phyloP scores from a whole-genome alignment of 35 echinoderm and acorn worm genomes.

The Diadema setosum region DNA sequence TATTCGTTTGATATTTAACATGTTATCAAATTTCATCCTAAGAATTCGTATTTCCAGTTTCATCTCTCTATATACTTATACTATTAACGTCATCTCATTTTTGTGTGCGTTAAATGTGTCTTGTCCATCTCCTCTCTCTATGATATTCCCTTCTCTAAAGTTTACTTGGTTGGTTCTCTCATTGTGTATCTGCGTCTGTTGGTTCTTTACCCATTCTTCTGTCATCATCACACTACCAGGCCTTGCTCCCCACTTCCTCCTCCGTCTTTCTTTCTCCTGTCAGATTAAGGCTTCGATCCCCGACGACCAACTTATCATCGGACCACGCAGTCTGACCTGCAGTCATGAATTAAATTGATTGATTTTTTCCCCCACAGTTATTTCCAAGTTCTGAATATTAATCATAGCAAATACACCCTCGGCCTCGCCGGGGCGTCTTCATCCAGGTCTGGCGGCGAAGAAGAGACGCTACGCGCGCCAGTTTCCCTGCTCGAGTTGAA shows the following conservation, averaged over 20 bases:
- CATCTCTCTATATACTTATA: background rate
- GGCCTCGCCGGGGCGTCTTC: background rate
- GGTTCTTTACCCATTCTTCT: background rate
- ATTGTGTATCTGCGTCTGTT: background rate
- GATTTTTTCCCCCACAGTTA: background rate
- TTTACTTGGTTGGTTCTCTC: too few species aligned
- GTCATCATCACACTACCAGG: background rate
- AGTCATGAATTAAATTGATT: slow-evolving; percentile 8
- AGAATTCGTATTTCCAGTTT: too few species aligned
- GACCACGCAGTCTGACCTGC: background rate
- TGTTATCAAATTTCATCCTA: too few species aligned
- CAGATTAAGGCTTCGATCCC: background rate
- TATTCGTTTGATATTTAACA: too few species aligned
- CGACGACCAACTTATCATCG: background rate
- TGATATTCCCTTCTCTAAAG: too few species aligned
- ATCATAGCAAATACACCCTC: background rate
- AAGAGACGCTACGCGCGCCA: background rate
- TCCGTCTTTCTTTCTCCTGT: background rate
- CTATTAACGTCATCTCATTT: background rate
- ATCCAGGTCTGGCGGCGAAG: background rate
- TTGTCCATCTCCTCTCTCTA: background rate
- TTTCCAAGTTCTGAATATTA: background rate
- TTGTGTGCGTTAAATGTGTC: background rate
- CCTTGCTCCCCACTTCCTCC: background rate
- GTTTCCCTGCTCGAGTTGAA: background rate